A percentile compares a stretch with the other conserved stretches of the same genome.
phyloP scores from a whole-genome alignment of 2,888 invertebrate genomes.

The Polydrusus tereticollis region DNA sequence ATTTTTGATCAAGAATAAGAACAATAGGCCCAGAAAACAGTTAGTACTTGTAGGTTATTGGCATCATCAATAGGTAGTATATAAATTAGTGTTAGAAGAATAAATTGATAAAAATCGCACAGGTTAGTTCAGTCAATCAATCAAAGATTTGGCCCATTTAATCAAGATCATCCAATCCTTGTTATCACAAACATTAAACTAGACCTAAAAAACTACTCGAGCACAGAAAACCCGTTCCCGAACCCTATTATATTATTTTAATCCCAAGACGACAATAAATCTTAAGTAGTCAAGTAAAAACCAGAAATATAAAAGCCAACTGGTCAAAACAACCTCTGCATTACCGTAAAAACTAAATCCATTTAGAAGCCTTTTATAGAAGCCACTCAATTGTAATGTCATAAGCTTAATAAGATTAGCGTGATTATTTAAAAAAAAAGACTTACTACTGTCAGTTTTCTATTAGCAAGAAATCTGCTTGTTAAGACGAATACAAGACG shows the following conservation, averaged over 20 bases:
- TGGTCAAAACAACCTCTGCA: constrained; percentile 9
- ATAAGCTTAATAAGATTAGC: constrained; percentile 42
- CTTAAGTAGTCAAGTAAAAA: constrained; percentile 7
- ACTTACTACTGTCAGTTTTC: constrained; percentile 25
- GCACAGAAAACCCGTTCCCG: not conserved
- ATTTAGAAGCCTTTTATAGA: constrained; percentile 40
- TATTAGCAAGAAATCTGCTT: constrained; percentile 12
- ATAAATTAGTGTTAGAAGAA: no score
- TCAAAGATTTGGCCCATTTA: not conserved
- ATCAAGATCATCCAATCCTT: not conserved
- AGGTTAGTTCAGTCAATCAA: not conserved
- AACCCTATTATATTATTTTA: not conserved
- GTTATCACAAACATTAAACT: not conserved
- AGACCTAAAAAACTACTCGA: not conserved
- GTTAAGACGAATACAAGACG: constrained; percentile 24
- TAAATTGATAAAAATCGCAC: not conserved
- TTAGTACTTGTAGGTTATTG: no score
- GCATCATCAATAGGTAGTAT: no score
- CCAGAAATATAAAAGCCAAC: constrained; percentile 12
- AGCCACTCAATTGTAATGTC: constrained; percentile 40
- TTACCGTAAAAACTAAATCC: constrained; percentile 36
- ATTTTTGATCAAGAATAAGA: no score
- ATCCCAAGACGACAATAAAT: not conserved
- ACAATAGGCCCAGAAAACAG: no score
- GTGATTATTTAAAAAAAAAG: constrained; percentile 27